Base-by-base conservation (phyloP, 2,797 vertebrate genomes). In the Odontamblyopus rebecca region DNA sequence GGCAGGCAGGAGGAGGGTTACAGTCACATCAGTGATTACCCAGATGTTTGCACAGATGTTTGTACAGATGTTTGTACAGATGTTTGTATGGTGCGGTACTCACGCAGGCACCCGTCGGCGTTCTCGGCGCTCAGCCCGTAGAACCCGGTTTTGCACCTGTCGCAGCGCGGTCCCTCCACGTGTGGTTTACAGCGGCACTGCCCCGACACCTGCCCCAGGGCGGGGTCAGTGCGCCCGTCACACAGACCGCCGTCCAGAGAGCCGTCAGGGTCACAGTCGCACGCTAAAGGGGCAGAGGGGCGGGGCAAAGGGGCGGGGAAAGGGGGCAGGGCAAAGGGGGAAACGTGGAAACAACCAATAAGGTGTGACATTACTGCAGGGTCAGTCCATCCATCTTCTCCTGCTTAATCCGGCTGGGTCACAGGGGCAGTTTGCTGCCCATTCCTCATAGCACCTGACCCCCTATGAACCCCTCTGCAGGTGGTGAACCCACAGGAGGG, bases 111-210 rank as follows among this genome's bases (percentile, higher is more conserved):
- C 12, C 95, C 95, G 26, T 91, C 88, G 0, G 93, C 93, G 79
- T 95, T 89, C 0, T 89, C 89, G 4, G 90, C 89, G 87, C 94
- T 97, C 50, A 97, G 94, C 4, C 95, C 96, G 0, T 92, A 96
- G 82, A 93, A 91, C 0, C 93, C 90, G 0, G 94, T 93, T 70
- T 70, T 94, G 92, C 95, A 98, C 90, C 88, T 91, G 77, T 97
- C 95, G 2, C 95, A 98, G 63, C 92, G 93, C 1, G 77, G 77
- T 6, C 94, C 95, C 0, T 87, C 95, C 63, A 97, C 93, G 0
- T 95, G 91, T 60, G 84, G 84, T 90, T 96, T 96, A 90, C 96
- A 98, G 82, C 89, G 94, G 83, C 95, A 96, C 85, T 96, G 96
- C 13, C 96, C 96, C 0, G 92, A 82, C 1, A 97, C 95, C 93